Base-by-base conservation (phyloP, 2,888 invertebrate genomes). In the Lysandra bellargus region DNA sequence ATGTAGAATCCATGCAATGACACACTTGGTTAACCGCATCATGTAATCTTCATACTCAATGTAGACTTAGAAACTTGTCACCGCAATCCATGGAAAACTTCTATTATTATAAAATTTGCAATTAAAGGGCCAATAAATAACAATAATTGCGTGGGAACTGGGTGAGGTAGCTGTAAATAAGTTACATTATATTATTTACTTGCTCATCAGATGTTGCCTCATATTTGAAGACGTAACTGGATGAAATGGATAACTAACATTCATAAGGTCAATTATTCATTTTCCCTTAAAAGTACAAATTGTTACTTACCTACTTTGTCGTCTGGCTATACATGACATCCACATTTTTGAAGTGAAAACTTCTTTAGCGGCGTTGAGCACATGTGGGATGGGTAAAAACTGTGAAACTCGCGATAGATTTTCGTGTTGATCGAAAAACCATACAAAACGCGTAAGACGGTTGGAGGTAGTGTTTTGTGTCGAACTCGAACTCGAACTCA, bases 21-120 rank as follows among this genome's bases (percentile, higher is more conserved):
- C 23, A 12, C 23, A 23, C 64, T 64, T 64, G 30, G 64, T 64
- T 64, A 64, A 64, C 12, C 64, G 23, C 30, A 64, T 64, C 30
- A 64, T 12, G 30, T 64, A 64, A 64, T 12, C 30, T 9, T 64
- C 64, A 30, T 12, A 64, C 9, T 64, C 3, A 9, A 30, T 49
- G 64, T 2, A 23, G 0, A 23, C 4, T 64, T 23, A 64, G 61
- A 64, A 30, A 64, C 64, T 64, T 64, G 64, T 3, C 64, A 64
- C 30, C 23, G 64, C 9, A 64, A 64, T 64, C 30, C 30, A 64
- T 30, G 30, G 12, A 23, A 30, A 64, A 64, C 4, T 12, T 64
- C 12, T 64, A 5, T 69, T 69, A 69, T 69, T 69, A 80, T 79
- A 80, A 74, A 72, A 80, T 81, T 81, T 80, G 78, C 80, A 77